A percentile compares a stretch with the other conserved stretches of the same genome.
phyloP scores from a whole-genome alignment of 1,140 invertebrate genomes.

The Zaprionus africanus region DNA sequence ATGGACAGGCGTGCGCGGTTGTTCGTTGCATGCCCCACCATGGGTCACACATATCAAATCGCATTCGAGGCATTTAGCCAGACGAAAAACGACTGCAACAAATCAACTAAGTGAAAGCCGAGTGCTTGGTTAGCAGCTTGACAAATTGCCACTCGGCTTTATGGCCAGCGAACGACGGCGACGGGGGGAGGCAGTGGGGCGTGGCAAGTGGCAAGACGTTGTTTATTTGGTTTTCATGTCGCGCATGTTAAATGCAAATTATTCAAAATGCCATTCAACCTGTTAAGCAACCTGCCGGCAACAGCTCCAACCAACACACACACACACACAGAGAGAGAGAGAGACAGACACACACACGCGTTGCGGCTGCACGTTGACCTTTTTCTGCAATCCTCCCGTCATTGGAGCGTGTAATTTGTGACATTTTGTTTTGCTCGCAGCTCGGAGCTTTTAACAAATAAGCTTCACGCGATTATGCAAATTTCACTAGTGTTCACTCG shows the following conservation, averaged over 20 bases:
- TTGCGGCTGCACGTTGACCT: slow-evolving; percentile 39
- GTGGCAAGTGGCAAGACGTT: slow-evolving; percentile 53
- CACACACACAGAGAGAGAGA: neutral
- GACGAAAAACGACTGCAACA: slow-evolving; percentile 79
- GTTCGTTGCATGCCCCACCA: slow-evolving; percentile 20
- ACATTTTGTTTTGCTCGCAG: slow-evolving; percentile 67
- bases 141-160: slow-evolving; percentile 71
- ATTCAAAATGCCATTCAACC: slow-evolving; percentile 63
- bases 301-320: slow-evolving; percentile 37
- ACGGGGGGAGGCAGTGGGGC: neutral
- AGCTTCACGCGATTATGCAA: slow-evolving; percentile 81
- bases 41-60: slow-evolving; percentile 68
- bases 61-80: slow-evolving; percentile 72
- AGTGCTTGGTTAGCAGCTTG: slow-evolving; percentile 69
- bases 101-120: slow-evolving; percentile 71
- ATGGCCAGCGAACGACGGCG: slow-evolving; percentile 9
- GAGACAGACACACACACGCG: slow-evolving; percentile 33
- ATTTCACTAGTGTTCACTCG: slow-evolving; percentile 50
- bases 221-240: slow-evolving; percentile 79
- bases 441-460: slow-evolving; percentile 72
- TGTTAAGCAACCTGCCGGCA: slow-evolving; percentile 40
- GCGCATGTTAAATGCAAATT: slow-evolving; percentile 81
- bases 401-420: slow-evolving; percentile 73
- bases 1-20: slow-evolving; percentile 3
- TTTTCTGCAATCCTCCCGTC: slow-evolving; percentile 57